phyloP scores from a whole-genome alignment of 2,888 invertebrate genomes.

The Dorcus hopei region DNA sequence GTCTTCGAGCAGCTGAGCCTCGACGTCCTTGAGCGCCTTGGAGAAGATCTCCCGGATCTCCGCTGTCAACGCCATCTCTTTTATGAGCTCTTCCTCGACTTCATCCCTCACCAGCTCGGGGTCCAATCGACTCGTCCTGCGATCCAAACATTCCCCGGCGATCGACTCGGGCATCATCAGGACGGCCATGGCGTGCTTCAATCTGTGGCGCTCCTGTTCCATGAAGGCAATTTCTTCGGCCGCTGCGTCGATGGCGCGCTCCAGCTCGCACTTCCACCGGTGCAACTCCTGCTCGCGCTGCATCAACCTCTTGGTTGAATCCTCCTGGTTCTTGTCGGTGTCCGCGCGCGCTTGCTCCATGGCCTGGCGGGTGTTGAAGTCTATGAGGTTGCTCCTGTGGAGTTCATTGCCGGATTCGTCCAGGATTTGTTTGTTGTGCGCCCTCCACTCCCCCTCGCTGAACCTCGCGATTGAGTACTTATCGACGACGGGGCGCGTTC shows the following conservation, averaged over 20 bases:
- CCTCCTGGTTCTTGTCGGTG: conserved; percentile 65
- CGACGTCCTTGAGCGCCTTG: conserved; percentile 63
- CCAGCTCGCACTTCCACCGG: conserved; percentile 74
- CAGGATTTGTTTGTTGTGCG: conserved; percentile 41
- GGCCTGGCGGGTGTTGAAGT: conserved; percentile 62
- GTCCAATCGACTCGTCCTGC: conserved; percentile 65
- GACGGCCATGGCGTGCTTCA: conserved; percentile 66
- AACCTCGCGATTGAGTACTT: conserved; percentile 72
- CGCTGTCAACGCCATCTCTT: conserved; percentile 68
- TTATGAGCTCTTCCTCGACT: conserved; percentile 74
- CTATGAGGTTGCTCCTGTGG: conserved; percentile 47
- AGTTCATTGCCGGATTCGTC: conserved; percentile 38
- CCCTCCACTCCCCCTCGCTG: conserved; percentile 71
- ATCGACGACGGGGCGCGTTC: conserved; percentile 71
- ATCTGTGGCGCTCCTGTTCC: conserved; percentile 64
- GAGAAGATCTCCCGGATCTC: conserved; percentile 64
- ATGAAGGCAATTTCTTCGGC: conserved; percentile 67
- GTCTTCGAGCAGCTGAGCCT: conserved; percentile 68
- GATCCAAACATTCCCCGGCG: conserved; percentile 70
- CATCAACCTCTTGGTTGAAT: conserved; percentile 63
- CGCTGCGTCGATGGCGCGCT: conserved; percentile 64
- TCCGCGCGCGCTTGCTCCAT: conserved; percentile 63
- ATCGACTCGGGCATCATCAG: conserved; percentile 72
- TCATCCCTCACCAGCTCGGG: conserved; percentile 73
- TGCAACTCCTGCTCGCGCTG: conserved; percentile 67